Evolutionary conservation across 2,797 vertebrate species (phyloP).

Genomic region (Falco cherrug): DNA sequence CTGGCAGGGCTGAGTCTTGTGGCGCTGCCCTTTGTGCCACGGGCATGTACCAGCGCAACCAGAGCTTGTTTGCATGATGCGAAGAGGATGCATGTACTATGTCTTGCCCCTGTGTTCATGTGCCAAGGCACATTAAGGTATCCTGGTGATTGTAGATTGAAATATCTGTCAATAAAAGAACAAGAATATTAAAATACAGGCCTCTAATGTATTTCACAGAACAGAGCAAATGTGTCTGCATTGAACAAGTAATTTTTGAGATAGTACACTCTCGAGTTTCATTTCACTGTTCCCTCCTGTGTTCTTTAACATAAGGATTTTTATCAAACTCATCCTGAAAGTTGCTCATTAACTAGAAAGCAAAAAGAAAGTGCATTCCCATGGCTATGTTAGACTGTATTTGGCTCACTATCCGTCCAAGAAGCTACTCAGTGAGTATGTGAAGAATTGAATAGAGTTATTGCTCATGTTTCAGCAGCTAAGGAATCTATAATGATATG

Average conservation of each 20-base stretch:
- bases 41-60: neutral
- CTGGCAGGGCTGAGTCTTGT: neutral
- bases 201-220: neutral
- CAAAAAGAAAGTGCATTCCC: neutral
- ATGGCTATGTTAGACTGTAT: neutral
- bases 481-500: neutral
- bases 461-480: neutral
- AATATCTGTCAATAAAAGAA: neutral
- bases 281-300: neutral
- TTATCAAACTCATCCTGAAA: neutral
- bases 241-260: neutral
- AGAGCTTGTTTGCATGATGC: neutral
- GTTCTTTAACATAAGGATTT: neutral
- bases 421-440: neutral
- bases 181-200: neutral
- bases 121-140: neutral
- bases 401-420: neutral
- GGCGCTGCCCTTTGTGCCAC: neutral
- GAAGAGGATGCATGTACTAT: neutral
- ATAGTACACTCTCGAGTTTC: neutral
- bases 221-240: neutral
- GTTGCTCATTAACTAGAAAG: constrained; percentile 32
- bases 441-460: neutral
- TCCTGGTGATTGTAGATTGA: neutral
- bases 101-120: neutral